Conservation (phyloP, 2,888 invertebrate species). For the Dendrolimus houi region DNA sequence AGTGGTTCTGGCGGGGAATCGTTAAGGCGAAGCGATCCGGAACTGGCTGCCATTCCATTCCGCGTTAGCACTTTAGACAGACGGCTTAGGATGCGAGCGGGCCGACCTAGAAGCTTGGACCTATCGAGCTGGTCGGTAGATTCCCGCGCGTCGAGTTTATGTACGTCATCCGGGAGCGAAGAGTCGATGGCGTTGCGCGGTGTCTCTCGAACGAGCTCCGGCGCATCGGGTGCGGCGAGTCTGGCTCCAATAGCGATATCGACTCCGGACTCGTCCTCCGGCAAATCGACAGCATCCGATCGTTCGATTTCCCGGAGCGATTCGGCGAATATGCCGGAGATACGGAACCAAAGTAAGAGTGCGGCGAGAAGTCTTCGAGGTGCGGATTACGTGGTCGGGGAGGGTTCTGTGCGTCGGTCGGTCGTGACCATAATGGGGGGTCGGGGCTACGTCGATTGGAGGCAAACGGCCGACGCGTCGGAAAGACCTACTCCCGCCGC, state of each 20-base stretch:
- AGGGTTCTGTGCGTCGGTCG: conserved; percentile 79
- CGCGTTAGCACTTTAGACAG: conserved; percentile 89
- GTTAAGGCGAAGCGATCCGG: conserved; percentile 87
- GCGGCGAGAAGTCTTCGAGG: conserved; percentile 59
- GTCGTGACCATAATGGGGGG: conserved; percentile 92
- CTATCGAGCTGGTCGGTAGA: conserved; percentile 93
- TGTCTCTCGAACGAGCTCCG: conserved; percentile 85
- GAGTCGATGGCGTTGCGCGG: conserved; percentile 86
- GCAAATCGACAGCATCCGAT: conserved; percentile 58
- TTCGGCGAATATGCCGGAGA: conserved; percentile 33
- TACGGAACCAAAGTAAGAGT: conserved; percentile 30
- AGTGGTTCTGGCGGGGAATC: conserved; percentile 84
- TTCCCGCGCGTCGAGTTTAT: conserved; percentile 86
- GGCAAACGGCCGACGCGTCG: conserved; percentile 81
- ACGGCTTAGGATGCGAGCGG: conserved; percentile 87
- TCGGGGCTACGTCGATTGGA: conserved; percentile 91
- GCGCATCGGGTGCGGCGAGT: conserved; percentile 79
- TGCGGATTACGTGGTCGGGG: conserved; percentile 55
- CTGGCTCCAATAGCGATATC: conserved; percentile 73
- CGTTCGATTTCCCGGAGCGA: conserved; percentile 53
- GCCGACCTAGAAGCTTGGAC: conserved; percentile 87
- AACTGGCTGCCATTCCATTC: conserved; percentile 87
- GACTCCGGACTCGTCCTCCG: conserved; percentile 58
- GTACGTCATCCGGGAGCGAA: conserved; percentile 91
- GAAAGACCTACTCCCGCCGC: conserved; percentile 73